These are phyloP conservation scores for Atherinomorus stipes DNA, from an alignment of 2,113 vertebrate genomes.

Conservation along the genomic window DNA sequence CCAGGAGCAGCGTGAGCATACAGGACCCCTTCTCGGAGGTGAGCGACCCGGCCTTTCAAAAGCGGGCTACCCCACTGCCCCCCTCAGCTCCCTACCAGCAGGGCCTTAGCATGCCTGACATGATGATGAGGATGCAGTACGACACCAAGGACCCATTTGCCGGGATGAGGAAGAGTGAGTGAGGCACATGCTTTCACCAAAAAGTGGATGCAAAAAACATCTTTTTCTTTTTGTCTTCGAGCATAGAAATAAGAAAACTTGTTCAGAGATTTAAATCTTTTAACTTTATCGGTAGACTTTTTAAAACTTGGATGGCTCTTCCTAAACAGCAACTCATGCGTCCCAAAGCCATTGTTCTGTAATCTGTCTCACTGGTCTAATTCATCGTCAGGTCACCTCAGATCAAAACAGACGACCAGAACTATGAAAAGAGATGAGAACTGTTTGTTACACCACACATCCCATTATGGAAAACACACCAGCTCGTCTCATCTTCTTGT, in stretches of 20 bases:
- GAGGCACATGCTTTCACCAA: constrained; percentile 25
- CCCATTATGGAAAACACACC: constrained; percentile 53
- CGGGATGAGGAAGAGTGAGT: constrained; percentile 96
- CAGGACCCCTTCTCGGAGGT: constrained; percentile 96
- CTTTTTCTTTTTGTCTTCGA: background rate
- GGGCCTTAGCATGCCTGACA: constrained; percentile 89
- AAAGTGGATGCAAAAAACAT: background rate
- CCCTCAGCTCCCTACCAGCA: constrained; percentile 89
- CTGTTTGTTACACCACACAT: constrained; percentile 49
- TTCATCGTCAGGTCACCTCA: constrained; percentile 54
- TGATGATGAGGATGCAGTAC: constrained; percentile 96
- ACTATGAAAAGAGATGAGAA: constrained; percentile 53
- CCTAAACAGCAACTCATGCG: constrained; percentile 15
- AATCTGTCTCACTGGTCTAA: constrained; percentile 28
- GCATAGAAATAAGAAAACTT: background rate
- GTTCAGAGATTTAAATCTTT: background rate
- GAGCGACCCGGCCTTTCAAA: constrained; percentile 91
- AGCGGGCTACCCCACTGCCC: constrained; percentile 89
- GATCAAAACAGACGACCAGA: constrained; percentile 45
- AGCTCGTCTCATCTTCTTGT: constrained; percentile 61
- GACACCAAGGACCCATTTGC: constrained; percentile 96
- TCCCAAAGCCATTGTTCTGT: constrained; percentile 41
- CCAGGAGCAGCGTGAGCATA: constrained; percentile 90
- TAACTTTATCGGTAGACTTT: constrained; percentile 15
- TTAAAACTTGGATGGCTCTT: constrained; percentile 12